phyloP scores from a whole-genome alignment of 2,888 invertebrate species.

The Arrhopalites spinosus region DNA sequence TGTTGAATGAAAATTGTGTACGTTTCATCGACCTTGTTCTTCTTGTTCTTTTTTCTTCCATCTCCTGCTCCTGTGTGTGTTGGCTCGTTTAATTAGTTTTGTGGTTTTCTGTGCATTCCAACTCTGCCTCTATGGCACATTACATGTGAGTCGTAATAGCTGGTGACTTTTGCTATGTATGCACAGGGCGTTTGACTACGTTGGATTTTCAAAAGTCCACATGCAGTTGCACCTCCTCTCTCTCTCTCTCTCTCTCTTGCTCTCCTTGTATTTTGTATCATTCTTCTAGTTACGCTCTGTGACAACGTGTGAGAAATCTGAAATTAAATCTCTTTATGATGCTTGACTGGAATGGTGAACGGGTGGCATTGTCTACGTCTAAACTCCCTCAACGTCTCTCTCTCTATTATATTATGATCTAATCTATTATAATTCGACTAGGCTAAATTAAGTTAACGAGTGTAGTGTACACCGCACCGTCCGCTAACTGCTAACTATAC shows the following conservation, averaged over 20 bases:
- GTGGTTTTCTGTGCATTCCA: conserved; percentile 24
- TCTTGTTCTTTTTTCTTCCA: neutral
- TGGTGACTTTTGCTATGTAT: neutral
- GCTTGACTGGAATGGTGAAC: conserved; percentile 20
- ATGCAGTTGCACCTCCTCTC: neutral
- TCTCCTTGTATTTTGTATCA: neutral
- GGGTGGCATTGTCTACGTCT: conserved; percentile 1
- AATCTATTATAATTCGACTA: no score
- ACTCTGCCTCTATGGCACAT: neutral
- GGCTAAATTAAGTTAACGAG: no score
- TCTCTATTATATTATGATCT: neutral
- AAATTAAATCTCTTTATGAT: conserved; percentile 50
- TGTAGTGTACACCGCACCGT: no score
- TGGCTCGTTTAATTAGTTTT: conserved; percentile 29
- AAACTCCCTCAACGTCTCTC: neutral
- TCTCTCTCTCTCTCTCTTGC: neutral
- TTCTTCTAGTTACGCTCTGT: conserved; percentile 1
- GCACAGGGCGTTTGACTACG: no score
- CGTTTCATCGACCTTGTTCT: neutral
- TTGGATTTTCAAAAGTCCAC: no score
- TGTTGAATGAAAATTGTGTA: conserved; percentile 4
- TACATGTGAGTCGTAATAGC: neutral
- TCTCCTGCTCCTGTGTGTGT: conserved; percentile 10
- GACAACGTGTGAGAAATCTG: conserved; percentile 37
- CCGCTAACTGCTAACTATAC: no score